A percentile compares a stretch with the other conserved stretches of the same genome.
Conservation (phyloP, 2,888 invertebrate species). For the Dicycla oo region DNA sequence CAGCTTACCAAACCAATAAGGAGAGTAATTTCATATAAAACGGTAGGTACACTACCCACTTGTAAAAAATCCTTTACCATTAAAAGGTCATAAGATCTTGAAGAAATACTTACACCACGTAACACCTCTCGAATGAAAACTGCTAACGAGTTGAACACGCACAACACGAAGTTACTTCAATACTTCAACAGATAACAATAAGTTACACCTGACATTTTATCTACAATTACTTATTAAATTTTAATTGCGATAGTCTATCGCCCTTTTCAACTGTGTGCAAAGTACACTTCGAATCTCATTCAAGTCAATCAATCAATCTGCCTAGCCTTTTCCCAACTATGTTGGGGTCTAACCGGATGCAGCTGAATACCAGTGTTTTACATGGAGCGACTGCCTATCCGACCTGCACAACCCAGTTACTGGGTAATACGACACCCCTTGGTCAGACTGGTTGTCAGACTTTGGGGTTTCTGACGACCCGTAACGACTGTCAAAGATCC, state of each 20-base stretch:
- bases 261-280: background rate
- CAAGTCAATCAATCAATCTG: too few species aligned
- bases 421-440: too few species aligned
- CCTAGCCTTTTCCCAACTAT: too few species aligned
- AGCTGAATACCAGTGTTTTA: too few species aligned
- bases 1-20: background rate
- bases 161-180: background rate
- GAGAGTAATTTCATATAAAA: background rate
- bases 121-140: background rate
- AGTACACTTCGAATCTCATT: background rate
- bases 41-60: too few species aligned
- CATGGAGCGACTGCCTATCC: too few species aligned
- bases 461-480: too few species aligned
- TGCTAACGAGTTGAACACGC: background rate
- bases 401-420: too few species aligned
- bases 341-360: too few species aligned
- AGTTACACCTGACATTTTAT: background rate
- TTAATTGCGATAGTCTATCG: background rate
- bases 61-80: background rate
- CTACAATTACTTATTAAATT: background rate
- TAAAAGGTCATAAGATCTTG: slow-evolving; percentile 9
- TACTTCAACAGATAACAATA: slow-evolving; percentile 7
- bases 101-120: too few species aligned
- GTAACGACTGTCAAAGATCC: too few species aligned
- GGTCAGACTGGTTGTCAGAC: too few species aligned